Percentiles rank a stretch among this genome's conserved stretches.
Evolutionary conservation across 2,888 invertebrate species (phyloP).

Genomic region (Chouioia cunea): DNA sequence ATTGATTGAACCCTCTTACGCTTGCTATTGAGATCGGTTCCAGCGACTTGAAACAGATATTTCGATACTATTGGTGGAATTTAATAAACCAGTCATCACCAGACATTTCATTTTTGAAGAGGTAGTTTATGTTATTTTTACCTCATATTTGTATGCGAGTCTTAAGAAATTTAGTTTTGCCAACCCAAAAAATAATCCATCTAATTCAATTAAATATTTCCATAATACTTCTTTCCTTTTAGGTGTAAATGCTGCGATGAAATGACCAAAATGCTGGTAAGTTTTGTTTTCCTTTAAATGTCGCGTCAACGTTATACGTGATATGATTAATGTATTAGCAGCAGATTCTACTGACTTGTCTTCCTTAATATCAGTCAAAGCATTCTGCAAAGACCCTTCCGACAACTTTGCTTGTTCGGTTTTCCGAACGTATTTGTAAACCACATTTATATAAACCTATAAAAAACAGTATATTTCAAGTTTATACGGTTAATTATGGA

Average conservation of each 20-base stretch:
- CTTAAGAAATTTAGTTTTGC: constrained; percentile 16
- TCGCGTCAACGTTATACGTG: constrained; percentile 1
- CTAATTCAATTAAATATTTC: constrained; percentile 19
- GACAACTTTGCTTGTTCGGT: too few relatives aligned
- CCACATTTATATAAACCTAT: too few relatives aligned
- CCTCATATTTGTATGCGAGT: constrained; percentile 26
- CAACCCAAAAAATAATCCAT: constrained; percentile 25
- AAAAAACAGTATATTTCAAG: too few relatives aligned
- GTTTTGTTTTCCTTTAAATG: constrained; percentile 5
- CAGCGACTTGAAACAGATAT: constrained; percentile 1
- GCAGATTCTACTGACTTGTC: constrained; percentile 8
- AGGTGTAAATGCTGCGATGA: constrained; percentile 18
- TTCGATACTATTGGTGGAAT: neutral
- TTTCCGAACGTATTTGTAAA: too few relatives aligned
- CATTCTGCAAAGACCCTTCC: too few relatives aligned
- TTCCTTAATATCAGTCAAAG: too few relatives aligned
- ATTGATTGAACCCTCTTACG: neutral
- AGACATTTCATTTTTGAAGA: constrained; percentile 20
- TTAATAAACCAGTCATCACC: constrained; percentile 8
- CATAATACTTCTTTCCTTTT: constrained; percentile 29
- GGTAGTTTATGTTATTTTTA: constrained; percentile 23
- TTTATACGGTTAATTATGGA: too few relatives aligned
- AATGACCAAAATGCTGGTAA: constrained; percentile 13
- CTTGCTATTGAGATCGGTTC: neutral
- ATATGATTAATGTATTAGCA: neutral